Base-by-base conservation (phyloP, 2,888 invertebrate species). In the Anthophora plumipes region DNA sequence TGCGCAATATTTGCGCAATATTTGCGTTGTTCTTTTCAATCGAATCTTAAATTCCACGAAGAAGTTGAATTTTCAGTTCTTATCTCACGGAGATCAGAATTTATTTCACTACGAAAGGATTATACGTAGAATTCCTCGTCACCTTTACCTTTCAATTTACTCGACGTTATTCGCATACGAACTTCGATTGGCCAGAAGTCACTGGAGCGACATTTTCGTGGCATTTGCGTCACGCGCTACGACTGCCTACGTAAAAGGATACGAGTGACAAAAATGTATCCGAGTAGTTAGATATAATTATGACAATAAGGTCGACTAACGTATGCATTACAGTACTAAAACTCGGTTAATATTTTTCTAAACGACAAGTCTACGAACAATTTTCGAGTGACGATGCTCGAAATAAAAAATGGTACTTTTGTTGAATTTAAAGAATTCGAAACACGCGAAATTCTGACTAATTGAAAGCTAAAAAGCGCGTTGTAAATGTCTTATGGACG, bases 131-230 rank as follows among this genome's bases (percentile, higher is more conserved):
- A 50, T 50, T 48, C 48, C 14, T 37, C n/a, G 37, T 60, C 4
- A 46, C 46, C 5, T 12, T 46, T 14, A 14, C 46, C 11, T 46
- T 14, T 12, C 14, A 14, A 14, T 60, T 41, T 41, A 8, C 12
- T 48, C 41, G 17, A n/a, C 7, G 17, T 9, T 12, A 22, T 46
- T 61, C n/a, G 43, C 31, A 22, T n/a, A n/a, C 43, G 48, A 48
- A 66, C 37, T 52, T 59, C 50, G 61, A 71, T 75, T 22, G 71
- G 52, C 20, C 55, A 54, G 52, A 43, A 57, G 54, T 43, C 25
- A 63, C 25, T 52, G 31, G 20, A 68, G 69, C 74, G 77, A 77
- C 82, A 80, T 82, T 82, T 82, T 77, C 77, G 67, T 77, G 82
- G 59, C 80, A 82, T 82, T 82, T 82, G 68, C 61, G 64, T 71